A percentile compares a stretch with the other conserved stretches of the same genome.
phyloP scores from a whole-genome alignment of 1,140 invertebrate genomes.

The Rhynchophorus ferrugineus region DNA sequence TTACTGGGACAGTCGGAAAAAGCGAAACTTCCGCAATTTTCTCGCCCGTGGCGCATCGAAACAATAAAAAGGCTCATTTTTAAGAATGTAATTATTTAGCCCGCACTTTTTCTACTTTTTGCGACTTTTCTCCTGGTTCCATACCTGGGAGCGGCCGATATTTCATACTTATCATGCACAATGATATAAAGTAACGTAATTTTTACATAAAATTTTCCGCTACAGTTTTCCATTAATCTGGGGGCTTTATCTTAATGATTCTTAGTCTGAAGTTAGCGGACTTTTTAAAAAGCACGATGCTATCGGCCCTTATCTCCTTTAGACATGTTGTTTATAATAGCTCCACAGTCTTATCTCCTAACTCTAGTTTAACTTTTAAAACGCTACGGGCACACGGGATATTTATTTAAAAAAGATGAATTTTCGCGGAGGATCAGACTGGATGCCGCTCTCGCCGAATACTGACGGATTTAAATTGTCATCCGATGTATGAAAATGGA shows the following conservation, averaged over 20 bases:
- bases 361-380: conserved; percentile 24
- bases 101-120: conserved; percentile 24
- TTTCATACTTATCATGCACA: conserved; percentile 38
- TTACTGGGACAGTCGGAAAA: conserved; percentile 11
- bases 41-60: conserved; percentile 11
- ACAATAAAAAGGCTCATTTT: conserved; percentile 31
- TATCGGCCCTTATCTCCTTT: conserved; percentile 31
- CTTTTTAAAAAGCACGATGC: conserved; percentile 37
- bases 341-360: conserved; percentile 13
- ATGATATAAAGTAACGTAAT: conserved; percentile 41
- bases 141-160: conserved; percentile 37
- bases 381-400: conserved; percentile 17
- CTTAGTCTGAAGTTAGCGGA: conserved; percentile 39
- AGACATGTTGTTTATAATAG: conserved; percentile 33
- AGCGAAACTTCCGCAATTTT: conserved; percentile 20
- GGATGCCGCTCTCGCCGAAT: background rate
- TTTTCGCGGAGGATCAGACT: conserved; percentile 5
- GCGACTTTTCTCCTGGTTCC: conserved; percentile 16
- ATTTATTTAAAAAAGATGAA: conserved; percentile 24
- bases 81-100: conserved; percentile 34
- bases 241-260: conserved; percentile 41
- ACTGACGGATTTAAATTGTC: background rate
- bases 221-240: conserved; percentile 42
- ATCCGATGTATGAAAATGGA: too few species aligned
- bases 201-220: conserved; percentile 42